phyloP scores from a whole-genome alignment of 2,113 vertebrate genomes.

The Nipponia nippon region DNA sequence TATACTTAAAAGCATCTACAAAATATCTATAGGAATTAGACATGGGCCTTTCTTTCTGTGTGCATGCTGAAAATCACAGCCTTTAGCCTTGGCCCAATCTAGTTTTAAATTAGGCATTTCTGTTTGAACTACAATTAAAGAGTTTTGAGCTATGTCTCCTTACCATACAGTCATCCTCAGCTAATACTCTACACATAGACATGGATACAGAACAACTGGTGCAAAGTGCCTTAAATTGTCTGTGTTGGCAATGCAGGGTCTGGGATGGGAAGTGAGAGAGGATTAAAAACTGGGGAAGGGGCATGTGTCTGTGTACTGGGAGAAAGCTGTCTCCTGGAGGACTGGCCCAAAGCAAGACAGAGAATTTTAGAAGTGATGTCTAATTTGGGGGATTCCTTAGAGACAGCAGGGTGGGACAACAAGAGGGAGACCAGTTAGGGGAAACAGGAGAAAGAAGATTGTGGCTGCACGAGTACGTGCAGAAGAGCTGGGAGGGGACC shows the following conservation, averaged over 20 bases:
- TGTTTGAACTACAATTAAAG: background rate
- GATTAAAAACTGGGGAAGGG: background rate
- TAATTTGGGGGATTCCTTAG: background rate
- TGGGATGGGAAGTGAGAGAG: background rate
- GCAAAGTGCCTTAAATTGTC: background rate
- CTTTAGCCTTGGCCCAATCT: background rate
- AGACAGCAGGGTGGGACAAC: background rate
- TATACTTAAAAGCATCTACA: background rate
- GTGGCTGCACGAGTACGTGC: rapidly evolving
- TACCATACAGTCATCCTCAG: background rate
- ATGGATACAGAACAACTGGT: background rate
- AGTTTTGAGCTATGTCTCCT: background rate
- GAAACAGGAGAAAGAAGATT: background rate
- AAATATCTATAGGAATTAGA: background rate
- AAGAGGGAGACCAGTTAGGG: background rate
- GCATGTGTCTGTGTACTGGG: background rate
- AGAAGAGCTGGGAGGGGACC: background rate
- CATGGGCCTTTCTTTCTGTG: background rate
- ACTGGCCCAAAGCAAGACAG: background rate
- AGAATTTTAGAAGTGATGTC: background rate
- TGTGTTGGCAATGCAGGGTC: background rate
- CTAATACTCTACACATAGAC: background rate
- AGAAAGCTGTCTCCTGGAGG: background rate
- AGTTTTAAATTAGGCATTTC: background rate
- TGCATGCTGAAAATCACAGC: background rate